Base-by-base conservation (phyloP, 2,113 vertebrate genomes). In the Misgurnus mizolepis region DNA sequence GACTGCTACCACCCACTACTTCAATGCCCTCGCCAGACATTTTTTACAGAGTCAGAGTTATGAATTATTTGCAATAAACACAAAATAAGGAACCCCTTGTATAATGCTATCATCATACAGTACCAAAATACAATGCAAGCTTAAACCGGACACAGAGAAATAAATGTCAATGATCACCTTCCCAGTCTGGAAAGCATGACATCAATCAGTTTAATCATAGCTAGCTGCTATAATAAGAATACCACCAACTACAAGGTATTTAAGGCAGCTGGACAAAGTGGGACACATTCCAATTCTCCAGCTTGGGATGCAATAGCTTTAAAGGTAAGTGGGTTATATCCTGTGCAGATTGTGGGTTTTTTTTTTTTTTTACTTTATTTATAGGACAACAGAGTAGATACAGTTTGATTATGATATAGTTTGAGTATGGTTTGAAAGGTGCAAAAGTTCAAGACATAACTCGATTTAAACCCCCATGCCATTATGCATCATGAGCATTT, bases 111-210 rank as follows among this genome's bases (percentile, higher is more conserved):
- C 18, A 58, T 53, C 49, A 74, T 40, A 49, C 49, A 78, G 53
- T 64, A 80, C 50, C 67, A 58, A n/a, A 58, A 50, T 58, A 18
- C 41, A 79, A 27, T 27, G 53, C 55, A 64, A 18, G 17, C 77
- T 64, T 39, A 18, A 7, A 22, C 40, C 40, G 7, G 65, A 22
- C 43, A 78, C 1, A 27, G 49, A 77, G 56, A 72, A 82, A 82
- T 82, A 50, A 50, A 73, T 75, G 77, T 78, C 61, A 85, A 67
- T 80, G 67, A 84, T 85, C 78, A 83, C 17, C 53, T 47, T 50
- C 78, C 18, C 18, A 34, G 9, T 27, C 56, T 61, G 7, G 12
- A 61, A 60, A 12, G 56, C 40, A 5, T 34, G 56, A 70, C 67
- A 79, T 73, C 67, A 74, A 7, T 74, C 49, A 79, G 80, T 53